Conservation (phyloP, 1,140 invertebrate genomes). For the Habropoda laboriosa region DNA sequence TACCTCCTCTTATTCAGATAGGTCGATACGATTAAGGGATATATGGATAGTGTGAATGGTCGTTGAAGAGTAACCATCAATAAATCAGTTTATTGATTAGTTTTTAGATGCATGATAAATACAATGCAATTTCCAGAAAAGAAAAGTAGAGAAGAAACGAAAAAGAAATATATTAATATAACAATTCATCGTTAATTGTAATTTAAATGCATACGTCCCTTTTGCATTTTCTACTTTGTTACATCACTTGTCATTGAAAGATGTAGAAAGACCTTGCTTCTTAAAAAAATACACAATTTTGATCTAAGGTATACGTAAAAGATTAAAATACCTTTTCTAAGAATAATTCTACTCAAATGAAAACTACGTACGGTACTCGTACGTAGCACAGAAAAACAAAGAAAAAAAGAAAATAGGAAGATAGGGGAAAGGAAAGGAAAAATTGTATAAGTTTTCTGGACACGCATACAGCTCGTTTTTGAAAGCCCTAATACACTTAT, state of each 20-base stretch:
- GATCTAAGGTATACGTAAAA: constrained; percentile 52
- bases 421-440: constrained; percentile 54
- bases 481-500: constrained; percentile 44
- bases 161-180: constrained; percentile 26
- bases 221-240: constrained; percentile 35
- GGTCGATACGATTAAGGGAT: neutral
- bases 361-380: constrained; percentile 39
- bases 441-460: constrained; percentile 48
- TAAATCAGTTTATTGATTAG: constrained; percentile 39
- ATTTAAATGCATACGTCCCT: constrained; percentile 62
- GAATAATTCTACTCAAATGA: constrained; percentile 47
- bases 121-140: neutral
- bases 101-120: constrained; percentile 20
- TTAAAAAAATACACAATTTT: constrained; percentile 10
- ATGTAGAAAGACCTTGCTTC: neutral
- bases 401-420: constrained; percentile 21
- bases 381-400: constrained; percentile 30
- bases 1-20: neutral
- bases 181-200: constrained; percentile 8
- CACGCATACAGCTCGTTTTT: constrained; percentile 34
- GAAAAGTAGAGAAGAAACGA: neutral
- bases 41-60: neutral
- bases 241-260: neutral
- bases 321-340: constrained; percentile 59
- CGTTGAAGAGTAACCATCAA: neutral